Conservation (phyloP, 2,113 vertebrate species). For the Gymnogyps californianus region DNA sequence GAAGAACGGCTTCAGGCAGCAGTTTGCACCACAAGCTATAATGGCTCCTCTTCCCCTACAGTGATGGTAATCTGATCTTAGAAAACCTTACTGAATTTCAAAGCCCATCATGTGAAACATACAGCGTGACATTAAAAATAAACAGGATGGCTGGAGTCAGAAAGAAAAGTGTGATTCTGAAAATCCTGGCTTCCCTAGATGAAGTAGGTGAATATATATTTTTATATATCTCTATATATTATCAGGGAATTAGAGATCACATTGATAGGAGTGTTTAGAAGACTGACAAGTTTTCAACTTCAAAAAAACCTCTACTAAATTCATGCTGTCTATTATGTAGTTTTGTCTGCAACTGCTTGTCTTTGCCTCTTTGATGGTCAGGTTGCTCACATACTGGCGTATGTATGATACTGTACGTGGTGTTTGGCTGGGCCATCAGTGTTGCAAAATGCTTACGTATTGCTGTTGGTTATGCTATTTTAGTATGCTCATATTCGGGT, state of each 20-base stretch:
- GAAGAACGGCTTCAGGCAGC: neutral
- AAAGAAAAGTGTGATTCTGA: neutral
- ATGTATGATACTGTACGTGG: too few species aligned
- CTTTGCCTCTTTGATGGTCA: neutral
- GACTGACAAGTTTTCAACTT: neutral
- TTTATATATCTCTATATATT: neutral
- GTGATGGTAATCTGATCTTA: neutral
- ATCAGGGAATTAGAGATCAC: neutral
- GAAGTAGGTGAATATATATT: neutral
- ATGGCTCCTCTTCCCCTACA: neutral
- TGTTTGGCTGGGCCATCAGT: neutral
- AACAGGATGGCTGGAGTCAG: neutral
- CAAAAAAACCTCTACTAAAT: neutral
- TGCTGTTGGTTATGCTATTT: neutral
- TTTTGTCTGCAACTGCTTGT: neutral
- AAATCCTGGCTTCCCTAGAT: neutral
- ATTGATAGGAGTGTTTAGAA: neutral
- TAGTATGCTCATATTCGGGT: neutral
- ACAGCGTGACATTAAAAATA: neutral
- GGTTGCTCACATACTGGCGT: accelerated
- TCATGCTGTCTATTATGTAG: neutral
- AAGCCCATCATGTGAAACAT: neutral
- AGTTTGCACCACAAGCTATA: neutral
- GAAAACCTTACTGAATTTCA: neutral
- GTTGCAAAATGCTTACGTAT: neutral